phyloP scores from a whole-genome alignment of 2,113 vertebrate species.

The Telmatochromis sp. region DNA sequence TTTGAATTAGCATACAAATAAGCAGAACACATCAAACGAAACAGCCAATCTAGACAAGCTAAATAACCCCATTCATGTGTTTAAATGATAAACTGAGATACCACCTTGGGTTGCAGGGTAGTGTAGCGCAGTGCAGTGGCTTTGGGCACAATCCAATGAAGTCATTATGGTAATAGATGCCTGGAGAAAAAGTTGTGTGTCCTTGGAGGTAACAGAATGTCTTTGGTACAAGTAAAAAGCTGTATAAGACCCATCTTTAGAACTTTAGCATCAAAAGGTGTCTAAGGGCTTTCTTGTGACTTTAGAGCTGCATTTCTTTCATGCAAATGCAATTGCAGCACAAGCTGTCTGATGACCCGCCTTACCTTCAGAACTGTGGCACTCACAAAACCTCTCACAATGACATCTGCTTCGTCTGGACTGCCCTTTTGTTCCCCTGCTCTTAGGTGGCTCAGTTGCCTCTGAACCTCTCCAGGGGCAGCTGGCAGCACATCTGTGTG shows the following conservation, averaged over 20 bases:
- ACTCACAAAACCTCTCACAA: neutral
- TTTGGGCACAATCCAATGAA: neutral
- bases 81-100: neutral
- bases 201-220: conserved; percentile 17
- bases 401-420: neutral
- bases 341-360: neutral
- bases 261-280: neutral
- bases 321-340: neutral
- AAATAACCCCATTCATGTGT: neutral
- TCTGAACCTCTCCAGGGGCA: conserved; percentile 79
- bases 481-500: conserved; percentile 92
- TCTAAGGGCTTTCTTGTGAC: neutral
- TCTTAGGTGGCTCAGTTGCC: conserved; percentile 86
- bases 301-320: neutral
- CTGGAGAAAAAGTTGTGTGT: neutral
- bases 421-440: neutral
- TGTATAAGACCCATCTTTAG: neutral
- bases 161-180: conserved; percentile 39
- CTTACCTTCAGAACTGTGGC: neutral
- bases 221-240: neutral
- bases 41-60: conserved; percentile 8
- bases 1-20: conserved; percentile 24
- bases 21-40: neutral
- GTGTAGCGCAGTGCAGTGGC: neutral
- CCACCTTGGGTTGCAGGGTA: neutral